phyloP scores from a whole-genome alignment of 92 coral and sea anemone species.

The Siderastrea siderea region DNA sequence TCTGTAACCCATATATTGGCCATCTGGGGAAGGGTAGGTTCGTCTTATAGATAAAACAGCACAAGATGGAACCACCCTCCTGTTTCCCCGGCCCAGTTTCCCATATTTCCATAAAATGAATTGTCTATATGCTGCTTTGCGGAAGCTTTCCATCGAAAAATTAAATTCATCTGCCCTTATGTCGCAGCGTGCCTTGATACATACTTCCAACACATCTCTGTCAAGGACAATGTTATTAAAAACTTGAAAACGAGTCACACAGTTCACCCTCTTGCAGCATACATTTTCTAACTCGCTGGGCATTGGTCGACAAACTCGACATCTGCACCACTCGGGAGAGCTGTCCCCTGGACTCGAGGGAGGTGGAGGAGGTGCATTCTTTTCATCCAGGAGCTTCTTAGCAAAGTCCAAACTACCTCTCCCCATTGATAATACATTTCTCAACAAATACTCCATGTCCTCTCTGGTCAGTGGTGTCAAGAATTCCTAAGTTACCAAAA shows the following conservation, averaged over 20 bases:
- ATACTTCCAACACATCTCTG: conserved; percentile 28
- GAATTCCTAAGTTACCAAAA: not conserved
- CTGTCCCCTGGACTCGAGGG: not conserved
- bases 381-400: conserved; percentile 9
- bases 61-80: conserved; percentile 43
- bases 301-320: conserved; percentile 2
- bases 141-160: conserved; percentile 33
- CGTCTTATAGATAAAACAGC: conserved; percentile 34
- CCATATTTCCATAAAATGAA: conserved; percentile 46
- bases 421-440: not conserved
- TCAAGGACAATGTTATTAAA: conserved; percentile 40
- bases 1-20: conserved; percentile 50
- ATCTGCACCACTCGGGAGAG: conserved; percentile 20
- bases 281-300: conserved; percentile 4
- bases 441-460: not conserved
- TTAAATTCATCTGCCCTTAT: conserved; percentile 39
- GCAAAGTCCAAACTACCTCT: conserved; percentile 28
- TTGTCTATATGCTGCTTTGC: conserved; percentile 46
- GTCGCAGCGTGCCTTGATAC: conserved; percentile 35
- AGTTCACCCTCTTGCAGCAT: conserved; percentile 9
- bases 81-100: conserved; percentile 45
- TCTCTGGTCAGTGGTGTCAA: not conserved
- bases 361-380: conserved; percentile 2
- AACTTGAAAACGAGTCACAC: conserved; percentile 14
- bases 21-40: conserved; percentile 45